Percentiles rank a stretch among this genome's conserved stretches.
Evolutionary conservation across 2,113 vertebrate species (phyloP).

Genomic region (Pygoscelis antarcticus): DNA sequence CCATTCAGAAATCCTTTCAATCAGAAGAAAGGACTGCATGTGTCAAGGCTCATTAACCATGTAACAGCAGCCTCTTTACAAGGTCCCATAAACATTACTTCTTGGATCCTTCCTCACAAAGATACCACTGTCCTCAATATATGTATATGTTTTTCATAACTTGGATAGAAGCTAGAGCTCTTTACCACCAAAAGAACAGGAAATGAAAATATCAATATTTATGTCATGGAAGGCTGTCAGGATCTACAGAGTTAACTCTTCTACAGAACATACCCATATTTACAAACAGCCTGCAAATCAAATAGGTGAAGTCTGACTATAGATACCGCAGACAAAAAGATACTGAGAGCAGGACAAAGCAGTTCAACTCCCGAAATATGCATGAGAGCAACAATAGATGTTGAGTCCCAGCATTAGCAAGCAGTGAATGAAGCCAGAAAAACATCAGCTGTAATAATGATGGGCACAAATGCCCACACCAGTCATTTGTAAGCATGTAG

Average conservation of each 20-base stretch:
- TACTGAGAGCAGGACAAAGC: neutral
- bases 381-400: slow-evolving; percentile 4
- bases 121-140: slow-evolving; percentile 1
- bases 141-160: neutral
- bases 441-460: slow-evolving; percentile 10
- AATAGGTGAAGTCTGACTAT: neutral
- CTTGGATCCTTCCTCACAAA: slow-evolving; percentile 13
- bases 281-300: neutral
- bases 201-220: neutral
- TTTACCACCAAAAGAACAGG: neutral
- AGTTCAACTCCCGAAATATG: neutral
- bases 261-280: neutral
- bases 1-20: slow-evolving; percentile 33
- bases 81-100: slow-evolving; percentile 22
- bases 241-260: neutral
- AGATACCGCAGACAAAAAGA: neutral
- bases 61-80: slow-evolving; percentile 47
- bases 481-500: neutral
- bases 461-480: neutral
- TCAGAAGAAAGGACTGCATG: neutral
- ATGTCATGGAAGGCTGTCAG: neutral
- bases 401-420: slow-evolving; percentile 20
- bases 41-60: slow-evolving; percentile 44
- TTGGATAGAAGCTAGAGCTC: neutral
- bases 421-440: slow-evolving; percentile 28